Evolutionary conservation across 2,888 invertebrate genomes (phyloP).

Genomic region (Amiota communis): DNA sequence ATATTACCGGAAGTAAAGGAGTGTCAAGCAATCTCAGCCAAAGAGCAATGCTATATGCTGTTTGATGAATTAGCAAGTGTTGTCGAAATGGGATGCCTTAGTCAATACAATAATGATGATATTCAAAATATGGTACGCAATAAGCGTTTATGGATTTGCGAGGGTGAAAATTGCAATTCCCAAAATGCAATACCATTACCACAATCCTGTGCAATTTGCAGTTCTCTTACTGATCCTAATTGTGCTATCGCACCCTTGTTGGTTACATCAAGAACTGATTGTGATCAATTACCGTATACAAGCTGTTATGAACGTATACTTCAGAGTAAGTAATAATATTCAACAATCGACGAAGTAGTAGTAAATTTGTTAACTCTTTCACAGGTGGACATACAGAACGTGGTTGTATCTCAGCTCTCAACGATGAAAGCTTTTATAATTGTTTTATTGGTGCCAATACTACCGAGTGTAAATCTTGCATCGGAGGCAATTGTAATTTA

Average conservation of each 20-base stretch:
- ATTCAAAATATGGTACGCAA: slow-evolving; percentile 42
- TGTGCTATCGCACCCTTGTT: slow-evolving; percentile 57
- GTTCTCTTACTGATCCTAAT: slow-evolving; percentile 54
- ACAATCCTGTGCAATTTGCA: slow-evolving; percentile 58
- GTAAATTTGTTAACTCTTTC: background rate
- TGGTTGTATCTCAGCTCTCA: slow-evolving; percentile 59
- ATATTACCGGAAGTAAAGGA: slow-evolving; percentile 40
- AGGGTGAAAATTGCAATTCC: slow-evolving; percentile 62
- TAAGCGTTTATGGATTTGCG: slow-evolving; percentile 62
- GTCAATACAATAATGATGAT: slow-evolving; percentile 59
- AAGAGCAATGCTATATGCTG: slow-evolving; percentile 63
- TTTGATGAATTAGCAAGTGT: slow-evolving; percentile 49
- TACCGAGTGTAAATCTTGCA: slow-evolving; percentile 56
- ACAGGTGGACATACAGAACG: slow-evolving; percentile 66
- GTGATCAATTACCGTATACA: slow-evolving; percentile 50
- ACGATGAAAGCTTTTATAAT: slow-evolving; percentile 52
- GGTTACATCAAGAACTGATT: slow-evolving; percentile 42
- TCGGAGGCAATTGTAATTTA: slow-evolving; percentile 56
- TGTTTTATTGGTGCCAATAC: slow-evolving; percentile 52
- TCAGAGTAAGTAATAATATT: slow-evolving; percentile 30
- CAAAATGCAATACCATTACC: slow-evolving; percentile 49
- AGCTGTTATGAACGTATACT: slow-evolving; percentile 63
- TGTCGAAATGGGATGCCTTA: slow-evolving; percentile 61
- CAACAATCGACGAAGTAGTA: background rate
- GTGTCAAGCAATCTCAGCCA: slow-evolving; percentile 53